Evolutionary conservation across 2,888 invertebrate species (phyloP).

Genomic region (Dyspetes luteomarginatus): DNA sequence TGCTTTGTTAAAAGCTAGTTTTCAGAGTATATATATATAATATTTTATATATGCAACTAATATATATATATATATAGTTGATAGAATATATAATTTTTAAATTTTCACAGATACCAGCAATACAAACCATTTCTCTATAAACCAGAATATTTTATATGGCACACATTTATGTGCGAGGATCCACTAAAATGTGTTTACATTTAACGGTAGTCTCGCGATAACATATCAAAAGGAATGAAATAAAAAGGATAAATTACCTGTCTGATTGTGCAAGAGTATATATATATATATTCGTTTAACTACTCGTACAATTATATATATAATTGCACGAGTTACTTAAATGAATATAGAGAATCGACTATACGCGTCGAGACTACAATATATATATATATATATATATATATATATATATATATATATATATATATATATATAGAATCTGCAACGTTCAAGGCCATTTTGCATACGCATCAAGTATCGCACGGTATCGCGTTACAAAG

Average conservation of each 20-base stretch:
- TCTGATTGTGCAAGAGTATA: background rate
- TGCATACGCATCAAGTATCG: conserved; percentile 38
- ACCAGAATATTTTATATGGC: background rate
- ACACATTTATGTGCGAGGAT: background rate
- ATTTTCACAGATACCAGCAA: conserved; percentile 12
- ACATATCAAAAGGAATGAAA: conserved; percentile 34
- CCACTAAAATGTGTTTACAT: background rate
- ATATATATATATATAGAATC: conserved; percentile 18
- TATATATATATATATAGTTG: background rate
- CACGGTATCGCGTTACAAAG: conserved; percentile 42
- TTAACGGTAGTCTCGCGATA: conserved; percentile 20
- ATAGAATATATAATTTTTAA: conserved; percentile 9
- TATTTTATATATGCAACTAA: no score
- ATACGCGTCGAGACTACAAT: background rate
- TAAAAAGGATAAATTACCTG: conserved; percentile 33
- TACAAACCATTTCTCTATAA: background rate
- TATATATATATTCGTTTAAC: background rate
- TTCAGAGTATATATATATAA: conserved; percentile 51
- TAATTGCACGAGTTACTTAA: background rate
- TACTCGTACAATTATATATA: conserved; percentile 32
- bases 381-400: no score
- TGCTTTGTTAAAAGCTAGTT: conserved; percentile 46
- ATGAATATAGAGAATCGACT: background rate
- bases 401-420: no score
- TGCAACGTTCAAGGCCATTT: conserved; percentile 49